These are phyloP conservation scores for Sinocyclocheilus anshuiensis DNA, from an alignment of 2,113 vertebrate species.

Conservation along the genomic window DNA sequence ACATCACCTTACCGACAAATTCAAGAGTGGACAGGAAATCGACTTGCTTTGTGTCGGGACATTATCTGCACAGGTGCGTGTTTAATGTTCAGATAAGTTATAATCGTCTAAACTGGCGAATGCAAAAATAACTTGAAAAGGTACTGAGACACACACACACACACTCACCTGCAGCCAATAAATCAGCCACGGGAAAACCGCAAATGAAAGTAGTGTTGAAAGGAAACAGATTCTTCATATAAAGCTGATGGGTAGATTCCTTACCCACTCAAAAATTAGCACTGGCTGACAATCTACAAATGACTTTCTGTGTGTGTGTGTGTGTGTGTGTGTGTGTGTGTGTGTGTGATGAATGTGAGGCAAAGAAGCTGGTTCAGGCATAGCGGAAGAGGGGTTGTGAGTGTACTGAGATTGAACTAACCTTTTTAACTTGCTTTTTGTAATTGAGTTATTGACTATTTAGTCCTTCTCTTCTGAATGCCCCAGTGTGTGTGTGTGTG, in stretches of 20 bases:
- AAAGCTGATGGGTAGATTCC: constrained; percentile 46
- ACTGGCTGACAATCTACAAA: constrained; percentile 73
- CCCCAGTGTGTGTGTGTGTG: background rate
- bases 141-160: background rate
- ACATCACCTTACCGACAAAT: constrained; percentile 23
- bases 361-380: constrained; percentile 9
- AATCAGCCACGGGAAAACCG: constrained; percentile 40
- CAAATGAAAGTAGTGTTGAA: constrained; percentile 27
- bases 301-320: constrained; percentile 55
- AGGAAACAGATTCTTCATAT: constrained; percentile 54
- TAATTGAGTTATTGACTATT: background rate
- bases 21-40: constrained; percentile 41
- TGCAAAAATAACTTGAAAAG: constrained; percentile 12
- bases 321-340: constrained; percentile 30
- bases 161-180: constrained; percentile 42
- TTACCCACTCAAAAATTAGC: constrained; percentile 63
- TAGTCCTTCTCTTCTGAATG: background rate
- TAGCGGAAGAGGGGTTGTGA: background rate
- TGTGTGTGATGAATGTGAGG: background rate
- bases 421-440: background rate
- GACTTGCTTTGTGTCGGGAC: constrained; percentile 5
- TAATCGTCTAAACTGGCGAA: background rate
- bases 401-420: background rate
- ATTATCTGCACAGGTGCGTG: constrained; percentile 46
- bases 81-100: constrained; percentile 8